Base-by-base conservation (phyloP, 2,113 vertebrate species). In the Chlorodrepanis virens region DNA sequence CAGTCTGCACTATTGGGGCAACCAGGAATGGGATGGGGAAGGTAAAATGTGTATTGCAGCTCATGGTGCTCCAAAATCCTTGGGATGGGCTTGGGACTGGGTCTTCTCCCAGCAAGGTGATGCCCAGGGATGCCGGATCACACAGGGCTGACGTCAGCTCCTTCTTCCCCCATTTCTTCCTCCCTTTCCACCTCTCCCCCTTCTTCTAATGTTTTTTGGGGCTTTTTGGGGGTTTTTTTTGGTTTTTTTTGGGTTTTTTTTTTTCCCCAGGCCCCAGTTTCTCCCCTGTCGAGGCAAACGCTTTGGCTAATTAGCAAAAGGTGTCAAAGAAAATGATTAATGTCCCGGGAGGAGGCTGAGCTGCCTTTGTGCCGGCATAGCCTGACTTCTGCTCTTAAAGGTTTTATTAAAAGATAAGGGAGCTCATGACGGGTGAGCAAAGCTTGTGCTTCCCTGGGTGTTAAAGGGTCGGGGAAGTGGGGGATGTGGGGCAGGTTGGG, bases 291-390 rank as follows among this genome's bases (percentile, higher is more conserved):
- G 49, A 80, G 87, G 87, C 67, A 33, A 94, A 94, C 1, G 50
- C 69, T 93, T 92, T 76, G 89, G 78, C 93, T 96, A 96, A 97
- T 96, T 96, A 96, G 89, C 89, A 92, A 94, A 92, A 91, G 19
- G 47, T 80, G 91, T 94, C 91, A 83, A 87, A 89, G 93, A 94
- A 94, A 85, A 93, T 89, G 86, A 94, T 96, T 82, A 90, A 96
- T 96, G 82, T 93, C 91, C 93, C 65, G 25, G 75, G 94, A 94
- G 85, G 92, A 92, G 92, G 87, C 74, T 63, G 40, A 72, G 91
- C 80, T 83, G 94, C 91, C 87, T 93, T 89, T 93, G 90, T 95
- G 91, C 78, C 0, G 9, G 79, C 78, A 20, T 74, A 49, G 90
- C 87, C 94, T 83, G 89, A 92, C 94, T 95, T 87, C 68, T 94